Evolutionary conservation across 1,140 invertebrate genomes (phyloP).

Genomic region (Medauroidea extradentata): DNA sequence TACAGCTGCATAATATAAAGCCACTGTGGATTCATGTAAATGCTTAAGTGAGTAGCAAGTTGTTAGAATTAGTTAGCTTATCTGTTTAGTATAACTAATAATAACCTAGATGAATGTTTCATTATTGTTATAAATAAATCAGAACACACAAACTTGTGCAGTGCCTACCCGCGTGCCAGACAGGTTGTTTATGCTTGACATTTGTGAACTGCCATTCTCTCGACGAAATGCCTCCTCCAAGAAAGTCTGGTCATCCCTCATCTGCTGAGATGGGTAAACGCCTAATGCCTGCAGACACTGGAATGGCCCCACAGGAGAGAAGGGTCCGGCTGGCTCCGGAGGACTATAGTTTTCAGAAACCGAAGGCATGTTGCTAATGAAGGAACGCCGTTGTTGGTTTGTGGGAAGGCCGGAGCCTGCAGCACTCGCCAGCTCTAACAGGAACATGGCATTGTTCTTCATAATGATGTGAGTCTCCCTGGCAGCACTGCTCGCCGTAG

Average conservation of each 20-base stretch:
- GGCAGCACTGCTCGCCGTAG: background rate
- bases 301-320: constrained; percentile 64
- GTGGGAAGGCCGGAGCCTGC: constrained; percentile 37
- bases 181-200: no score
- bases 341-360: constrained; percentile 56
- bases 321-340: constrained; percentile 49
- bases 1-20: no score
- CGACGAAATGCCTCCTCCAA: constrained; percentile 50
- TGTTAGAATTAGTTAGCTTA: no score
- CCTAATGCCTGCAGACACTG: constrained; percentile 72
- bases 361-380: constrained; percentile 44
- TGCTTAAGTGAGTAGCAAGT: no score
- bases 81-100: no score
- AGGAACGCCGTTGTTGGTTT: background rate
- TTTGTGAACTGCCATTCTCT: constrained; percentile 30
- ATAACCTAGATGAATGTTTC: no score
- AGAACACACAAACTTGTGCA: no score
- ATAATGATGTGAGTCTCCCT: constrained; percentile 72
- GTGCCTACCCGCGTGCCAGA: no score
- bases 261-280: constrained; percentile 45
- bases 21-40: no score
- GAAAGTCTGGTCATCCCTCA: constrained; percentile 50
- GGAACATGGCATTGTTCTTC: constrained; percentile 91
- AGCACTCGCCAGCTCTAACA: constrained; percentile 81
- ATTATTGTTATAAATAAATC: no score